phyloP scores from a whole-genome alignment of 2,113 vertebrate species.

The Gavia stellata region DNA sequence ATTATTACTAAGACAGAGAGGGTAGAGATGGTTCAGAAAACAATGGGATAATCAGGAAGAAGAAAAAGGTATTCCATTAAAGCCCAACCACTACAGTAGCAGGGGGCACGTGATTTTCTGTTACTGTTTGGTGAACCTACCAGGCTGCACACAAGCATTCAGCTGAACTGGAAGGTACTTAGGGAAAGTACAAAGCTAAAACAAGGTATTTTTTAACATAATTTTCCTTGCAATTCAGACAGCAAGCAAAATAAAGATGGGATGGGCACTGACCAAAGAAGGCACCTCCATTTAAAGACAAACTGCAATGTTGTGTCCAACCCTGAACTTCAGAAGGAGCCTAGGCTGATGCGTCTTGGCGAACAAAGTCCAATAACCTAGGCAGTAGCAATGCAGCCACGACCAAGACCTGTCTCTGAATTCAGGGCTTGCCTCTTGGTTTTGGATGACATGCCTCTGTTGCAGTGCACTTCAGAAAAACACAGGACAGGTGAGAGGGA shows the following conservation, averaged over 20 bases:
- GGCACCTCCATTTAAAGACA: neutral
- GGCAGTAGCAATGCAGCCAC: neutral
- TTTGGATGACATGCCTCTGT: neutral
- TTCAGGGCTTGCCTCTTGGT: neutral
- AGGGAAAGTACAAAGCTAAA: neutral
- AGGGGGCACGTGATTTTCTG: neutral
- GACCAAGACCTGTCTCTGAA: neutral
- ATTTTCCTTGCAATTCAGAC: neutral
- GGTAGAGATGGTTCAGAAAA: neutral
- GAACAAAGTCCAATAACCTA: neutral
- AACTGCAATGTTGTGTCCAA: neutral
- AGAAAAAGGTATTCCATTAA: neutral
- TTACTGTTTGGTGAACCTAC: neutral
- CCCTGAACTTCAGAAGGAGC: neutral
- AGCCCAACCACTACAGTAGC: neutral
- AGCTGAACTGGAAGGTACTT: neutral
- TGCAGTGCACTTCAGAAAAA: neutral
- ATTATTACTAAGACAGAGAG: neutral
- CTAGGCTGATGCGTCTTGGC: neutral
- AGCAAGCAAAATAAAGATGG: neutral
- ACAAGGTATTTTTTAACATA: neutral
- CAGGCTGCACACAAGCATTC: neutral
- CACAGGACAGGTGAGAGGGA: fast-evolving
- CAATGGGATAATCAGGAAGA: neutral
- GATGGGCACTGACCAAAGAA: neutral